Base-by-base conservation (phyloP, 2,113 vertebrate species). In the Trematocara variabile region DNA sequence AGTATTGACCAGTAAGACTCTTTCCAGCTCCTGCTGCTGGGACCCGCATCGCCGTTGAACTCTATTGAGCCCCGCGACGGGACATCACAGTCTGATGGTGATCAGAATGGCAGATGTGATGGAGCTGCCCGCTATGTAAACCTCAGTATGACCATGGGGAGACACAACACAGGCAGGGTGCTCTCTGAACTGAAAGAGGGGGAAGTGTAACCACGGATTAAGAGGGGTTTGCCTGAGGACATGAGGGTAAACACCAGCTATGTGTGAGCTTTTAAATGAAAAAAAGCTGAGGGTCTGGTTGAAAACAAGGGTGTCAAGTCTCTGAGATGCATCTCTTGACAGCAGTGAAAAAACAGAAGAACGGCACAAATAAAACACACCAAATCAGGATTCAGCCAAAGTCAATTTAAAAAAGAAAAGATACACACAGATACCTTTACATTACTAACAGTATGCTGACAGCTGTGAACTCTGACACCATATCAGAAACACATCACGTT, bases 1-100 rank as follows among this genome's bases (percentile, higher is more conserved):
- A 37, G 33, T 82, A 93, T 94, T 48, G 93, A 94, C 83, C 78
- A 4, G 46, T 79, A 9, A 30, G 58, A 53, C 16, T 82, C 20
- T 63, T 44, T 88, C 28, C 86, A 86, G 81, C 79, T 80, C 86
- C 79, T 22, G 48, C 85, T 80, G 78, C 12, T 37, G 52, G 46
- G 16, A 75, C 91, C 86, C n/a, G 11, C 77, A 81, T 84, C 39
- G 6, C 82, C 48, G 6, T 7, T 10, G 50, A 70, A 68, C 37
- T 65, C 25, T 68, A 86, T 81, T 65, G 88, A 93, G 86, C 80
- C 75, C 65, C 70, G n/a, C 84, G 6, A 56, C 20, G 4, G 84
- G 81, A 79, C 77, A 50, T 58, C 81, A 53, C 85, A 75, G 88
- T 52, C 14, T 39, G 80, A 84, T 22, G 87, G 54, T 44, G 73